A percentile compares a stretch with the other conserved stretches of the same genome.
Conservation (phyloP, 2,888 invertebrate species). For the Idaea aversata region DNA sequence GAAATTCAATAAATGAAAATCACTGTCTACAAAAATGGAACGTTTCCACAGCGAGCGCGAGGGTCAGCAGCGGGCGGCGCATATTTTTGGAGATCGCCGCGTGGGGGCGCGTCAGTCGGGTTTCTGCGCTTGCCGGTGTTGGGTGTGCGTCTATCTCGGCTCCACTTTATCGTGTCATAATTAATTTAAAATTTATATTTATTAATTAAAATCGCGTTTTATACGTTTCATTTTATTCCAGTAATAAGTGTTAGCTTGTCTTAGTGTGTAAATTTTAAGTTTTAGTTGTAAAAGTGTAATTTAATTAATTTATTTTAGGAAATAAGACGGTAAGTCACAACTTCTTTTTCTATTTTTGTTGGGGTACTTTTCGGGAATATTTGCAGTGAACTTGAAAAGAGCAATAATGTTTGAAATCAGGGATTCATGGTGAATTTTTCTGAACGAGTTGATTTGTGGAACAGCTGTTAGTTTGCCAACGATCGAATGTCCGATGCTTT, state of each 20-base stretch:
- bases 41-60: slow-evolving; percentile 24
- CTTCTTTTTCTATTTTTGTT: slow-evolving; percentile 26
- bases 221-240: slow-evolving; percentile 32
- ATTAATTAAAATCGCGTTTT: slow-evolving; percentile 43
- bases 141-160: slow-evolving; percentile 60
- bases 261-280: slow-evolving; percentile 49
- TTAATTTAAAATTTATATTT: slow-evolving; percentile 46
- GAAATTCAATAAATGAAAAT: slow-evolving; percentile 35
- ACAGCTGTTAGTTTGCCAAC: slow-evolving; percentile 7
- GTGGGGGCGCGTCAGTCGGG: slow-evolving; percentile 69
- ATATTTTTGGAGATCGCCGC: slow-evolving; percentile 54
- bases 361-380: not conserved
- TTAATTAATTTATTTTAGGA: slow-evolving; percentile 43
- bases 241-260: slow-evolving; percentile 37
- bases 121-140: slow-evolving; percentile 70
- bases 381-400: not conserved
- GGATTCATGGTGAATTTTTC: not conserved
- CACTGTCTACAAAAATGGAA: slow-evolving; percentile 41
- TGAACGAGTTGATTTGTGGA: slow-evolving; percentile 8
- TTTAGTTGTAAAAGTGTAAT: slow-evolving; percentile 43
- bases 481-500: slow-evolving; percentile 4
- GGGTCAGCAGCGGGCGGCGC: slow-evolving; percentile 6
- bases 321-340: slow-evolving; percentile 58
- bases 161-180: slow-evolving; percentile 63
- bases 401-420: slow-evolving; percentile 9